phyloP scores from a whole-genome alignment of 2,888 invertebrate genomes.

The Eupithecia dodoneata region DNA sequence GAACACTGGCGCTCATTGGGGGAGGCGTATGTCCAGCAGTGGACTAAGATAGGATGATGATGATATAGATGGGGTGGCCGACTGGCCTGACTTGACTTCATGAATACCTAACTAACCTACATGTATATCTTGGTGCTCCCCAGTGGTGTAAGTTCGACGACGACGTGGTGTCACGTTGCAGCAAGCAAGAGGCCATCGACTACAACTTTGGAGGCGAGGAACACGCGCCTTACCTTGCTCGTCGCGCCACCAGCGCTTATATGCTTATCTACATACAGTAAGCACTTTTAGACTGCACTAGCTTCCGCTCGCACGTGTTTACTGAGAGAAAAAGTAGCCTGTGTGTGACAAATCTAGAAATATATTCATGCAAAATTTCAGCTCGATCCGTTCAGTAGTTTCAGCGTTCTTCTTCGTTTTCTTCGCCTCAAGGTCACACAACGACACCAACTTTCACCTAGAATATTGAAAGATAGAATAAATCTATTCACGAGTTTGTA shows the following conservation, averaged over 20 bases:
- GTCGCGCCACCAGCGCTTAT: constrained; percentile 98
- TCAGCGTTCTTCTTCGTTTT: too few relatives aligned
- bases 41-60: too few relatives aligned
- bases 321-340: not conserved
- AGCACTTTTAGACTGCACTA: constrained; percentile 43
- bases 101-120: not conserved
- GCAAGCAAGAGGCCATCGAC: constrained; percentile 97
- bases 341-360: not conserved
- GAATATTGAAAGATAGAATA: not conserved
- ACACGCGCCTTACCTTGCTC: constrained; percentile 93
- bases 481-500: not conserved
- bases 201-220: constrained; percentile 99
- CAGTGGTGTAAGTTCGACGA: constrained; percentile 99
- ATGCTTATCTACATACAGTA: constrained; percentile 98
- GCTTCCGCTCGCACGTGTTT: not conserved
- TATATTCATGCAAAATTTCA: not conserved
- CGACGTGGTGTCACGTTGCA: constrained; percentile 98
- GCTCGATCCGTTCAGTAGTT: too few relatives aligned
- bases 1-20: too few relatives aligned
- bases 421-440: too few relatives aligned
- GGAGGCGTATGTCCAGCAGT: too few relatives aligned
- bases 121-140: not conserved
- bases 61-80: not conserved
- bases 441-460: not conserved
- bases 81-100: not conserved